Evolutionary conservation across 2,113 vertebrate genomes (phyloP).

Genomic region (Tonatia bakeri): DNA sequence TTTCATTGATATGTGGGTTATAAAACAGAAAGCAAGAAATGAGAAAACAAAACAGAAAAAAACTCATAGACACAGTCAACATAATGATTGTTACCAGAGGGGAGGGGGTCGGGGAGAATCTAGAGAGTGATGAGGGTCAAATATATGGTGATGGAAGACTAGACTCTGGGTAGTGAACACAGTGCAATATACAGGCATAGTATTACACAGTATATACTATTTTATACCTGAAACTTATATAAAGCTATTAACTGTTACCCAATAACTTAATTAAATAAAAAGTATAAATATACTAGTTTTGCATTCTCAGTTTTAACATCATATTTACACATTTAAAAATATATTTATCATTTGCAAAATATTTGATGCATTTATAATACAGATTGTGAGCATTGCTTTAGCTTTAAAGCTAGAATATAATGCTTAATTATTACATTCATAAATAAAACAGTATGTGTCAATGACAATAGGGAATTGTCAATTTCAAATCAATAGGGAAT

Average conservation of each 20-base stretch:
- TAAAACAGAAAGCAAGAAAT: too few relatives aligned
- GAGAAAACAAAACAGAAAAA: too few relatives aligned
- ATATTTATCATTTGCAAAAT: neutral
- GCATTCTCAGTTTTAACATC: constrained; percentile 17
- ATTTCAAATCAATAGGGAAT: neutral
- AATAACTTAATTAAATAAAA: neutral
- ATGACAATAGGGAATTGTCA: too few relatives aligned
- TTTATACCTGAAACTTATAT: neutral
- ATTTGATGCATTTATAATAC: neutral
- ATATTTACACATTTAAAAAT: neutral
- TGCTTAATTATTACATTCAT: neutral
- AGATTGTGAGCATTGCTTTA: neutral
- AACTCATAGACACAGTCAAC: too few relatives aligned
- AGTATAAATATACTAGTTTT: constrained; percentile 21
- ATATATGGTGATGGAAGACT: neutral
- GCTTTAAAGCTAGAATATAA: neutral
- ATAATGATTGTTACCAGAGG: neutral
- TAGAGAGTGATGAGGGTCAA: neutral
- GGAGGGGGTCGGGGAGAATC: neutral
- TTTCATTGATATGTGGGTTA: too few relatives aligned
- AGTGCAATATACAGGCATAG: neutral
- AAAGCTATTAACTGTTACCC: neutral
- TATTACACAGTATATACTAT: neutral
- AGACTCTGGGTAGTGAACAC: neutral
- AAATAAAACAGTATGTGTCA: neutral